Percentiles rank a stretch among this genome's conserved stretches.
Evolutionary conservation across 2,113 vertebrate genomes (phyloP).

Genomic region (Zosterops hypoxanthus): DNA sequence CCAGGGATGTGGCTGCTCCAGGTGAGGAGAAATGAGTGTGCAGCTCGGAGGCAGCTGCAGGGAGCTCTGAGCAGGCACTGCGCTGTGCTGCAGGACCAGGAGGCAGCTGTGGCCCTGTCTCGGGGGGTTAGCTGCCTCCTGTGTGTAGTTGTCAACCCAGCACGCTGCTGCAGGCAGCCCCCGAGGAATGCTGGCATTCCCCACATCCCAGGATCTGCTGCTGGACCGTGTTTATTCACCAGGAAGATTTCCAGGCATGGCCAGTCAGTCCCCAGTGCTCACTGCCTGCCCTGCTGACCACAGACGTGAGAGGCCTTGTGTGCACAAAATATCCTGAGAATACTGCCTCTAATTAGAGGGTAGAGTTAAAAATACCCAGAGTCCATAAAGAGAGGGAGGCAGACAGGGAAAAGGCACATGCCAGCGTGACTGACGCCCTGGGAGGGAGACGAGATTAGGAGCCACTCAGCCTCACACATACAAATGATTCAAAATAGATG

Average conservation of each 20-base stretch:
- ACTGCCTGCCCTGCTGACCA: background rate
- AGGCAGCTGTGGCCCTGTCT: slow-evolving; percentile 17
- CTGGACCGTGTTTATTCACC: background rate
- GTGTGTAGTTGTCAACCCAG: background rate
- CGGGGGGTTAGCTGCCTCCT: background rate
- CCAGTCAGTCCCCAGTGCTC: background rate
- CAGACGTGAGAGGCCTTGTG: background rate
- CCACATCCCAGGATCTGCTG: fast-evolving
- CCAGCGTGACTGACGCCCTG: slow-evolving; percentile 24
- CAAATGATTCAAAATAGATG: slow-evolving; percentile 30
- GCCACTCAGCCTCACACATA: background rate
- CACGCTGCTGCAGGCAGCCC: background rate
- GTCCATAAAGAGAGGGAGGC: slow-evolving; percentile 58
- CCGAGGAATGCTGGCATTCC: background rate
- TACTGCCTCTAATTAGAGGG: slow-evolving; percentile 65
- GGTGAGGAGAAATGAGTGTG: background rate
- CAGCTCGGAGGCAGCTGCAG: background rate
- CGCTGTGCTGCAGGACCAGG: background rate
- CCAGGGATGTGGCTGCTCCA: background rate
- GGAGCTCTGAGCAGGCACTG: background rate
- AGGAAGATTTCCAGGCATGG: background rate
- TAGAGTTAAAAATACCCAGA: slow-evolving; percentile 62
- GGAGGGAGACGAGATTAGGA: slow-evolving; percentile 49
- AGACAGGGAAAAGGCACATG: slow-evolving; percentile 55
- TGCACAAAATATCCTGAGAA: background rate